phyloP scores from a whole-genome alignment of 1,140 invertebrate genomes.

The Pseudomyrmex dendroicus region DNA sequence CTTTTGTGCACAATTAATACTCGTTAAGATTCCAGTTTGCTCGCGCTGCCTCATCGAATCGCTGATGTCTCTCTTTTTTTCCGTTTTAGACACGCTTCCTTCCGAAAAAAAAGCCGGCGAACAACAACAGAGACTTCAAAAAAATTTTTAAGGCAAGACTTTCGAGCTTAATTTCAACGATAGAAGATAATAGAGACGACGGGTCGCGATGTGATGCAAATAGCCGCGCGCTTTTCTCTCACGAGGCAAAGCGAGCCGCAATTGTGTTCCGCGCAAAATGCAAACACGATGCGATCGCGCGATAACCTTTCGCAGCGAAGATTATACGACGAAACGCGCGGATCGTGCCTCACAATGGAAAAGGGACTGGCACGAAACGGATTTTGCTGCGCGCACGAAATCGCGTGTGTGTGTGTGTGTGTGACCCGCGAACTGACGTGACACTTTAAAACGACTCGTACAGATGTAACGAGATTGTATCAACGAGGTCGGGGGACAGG shows the following conservation, averaged over 20 bases:
- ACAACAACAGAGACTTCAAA: slow-evolving; percentile 20
- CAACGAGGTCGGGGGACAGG: neutral
- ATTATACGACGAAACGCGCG: slow-evolving; percentile 36
- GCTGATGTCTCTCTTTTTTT: neutral
- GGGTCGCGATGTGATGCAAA: slow-evolving; percentile 33
- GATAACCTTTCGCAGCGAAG: slow-evolving; percentile 54
- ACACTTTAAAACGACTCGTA: too few relatives aligned
- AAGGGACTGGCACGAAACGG: slow-evolving; percentile 33
- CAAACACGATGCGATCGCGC: slow-evolving; percentile 44
- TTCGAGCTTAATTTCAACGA: slow-evolving; percentile 45
- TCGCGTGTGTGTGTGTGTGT: neutral
- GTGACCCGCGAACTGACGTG: slow-evolving; percentile 22
- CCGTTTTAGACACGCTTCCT: neutral
- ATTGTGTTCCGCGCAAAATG: slow-evolving; percentile 51
- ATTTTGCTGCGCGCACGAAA: neutral
- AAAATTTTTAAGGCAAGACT: slow-evolving; percentile 6
- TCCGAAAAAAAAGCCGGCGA: neutral
- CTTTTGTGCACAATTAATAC: neutral
- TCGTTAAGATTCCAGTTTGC: neutral
- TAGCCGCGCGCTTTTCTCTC: slow-evolving; percentile 39
- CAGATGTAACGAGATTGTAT: neutral
- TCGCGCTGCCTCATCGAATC: slow-evolving; percentile 15
- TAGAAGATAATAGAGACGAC: slow-evolving; percentile 1
- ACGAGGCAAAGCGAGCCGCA: slow-evolving; percentile 19
- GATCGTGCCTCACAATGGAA: slow-evolving; percentile 41